Percentiles rank a stretch among this genome's conserved stretches.
Conservation (phyloP, 2,113 vertebrate genomes). For the Nansenia antarctica region DNA sequence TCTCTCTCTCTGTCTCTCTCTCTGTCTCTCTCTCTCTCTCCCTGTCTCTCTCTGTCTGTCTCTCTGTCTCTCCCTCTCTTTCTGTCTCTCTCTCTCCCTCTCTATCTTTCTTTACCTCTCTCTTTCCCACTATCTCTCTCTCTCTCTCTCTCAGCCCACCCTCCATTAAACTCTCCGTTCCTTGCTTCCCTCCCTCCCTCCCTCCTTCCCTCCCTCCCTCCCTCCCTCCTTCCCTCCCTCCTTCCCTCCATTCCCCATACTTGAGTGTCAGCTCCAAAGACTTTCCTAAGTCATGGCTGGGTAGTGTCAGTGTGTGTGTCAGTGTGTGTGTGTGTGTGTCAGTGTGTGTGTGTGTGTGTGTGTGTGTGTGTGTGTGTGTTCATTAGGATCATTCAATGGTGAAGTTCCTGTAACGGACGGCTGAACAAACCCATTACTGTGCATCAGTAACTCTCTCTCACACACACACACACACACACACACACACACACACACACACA, state of each 20-base stretch:
- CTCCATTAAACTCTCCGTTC: too few species aligned
- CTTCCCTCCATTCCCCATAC: conserved; percentile 26
- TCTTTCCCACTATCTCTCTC: too few species aligned
- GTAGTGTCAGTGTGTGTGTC: background rate
- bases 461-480: conserved; percentile 1
- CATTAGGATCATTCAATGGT: conserved; percentile 53
- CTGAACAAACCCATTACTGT: conserved; percentile 73
- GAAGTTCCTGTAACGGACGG: conserved; percentile 62
- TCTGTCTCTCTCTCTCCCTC: conserved; percentile 30
- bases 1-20: background rate
- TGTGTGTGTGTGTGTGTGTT: conserved; percentile 51
- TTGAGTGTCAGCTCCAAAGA: background rate
- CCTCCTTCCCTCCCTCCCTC: conserved; percentile 11
- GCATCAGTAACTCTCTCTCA: conserved; percentile 38
- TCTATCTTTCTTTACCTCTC: too few species aligned
- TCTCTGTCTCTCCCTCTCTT: conserved; percentile 23
- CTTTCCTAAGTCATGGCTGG: background rate
- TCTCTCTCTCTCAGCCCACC: too few species aligned
- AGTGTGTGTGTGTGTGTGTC: conserved; percentile 14
- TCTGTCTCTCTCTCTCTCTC: background rate
- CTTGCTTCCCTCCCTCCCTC: too few species aligned
- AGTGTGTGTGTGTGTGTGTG: conserved; percentile 17
- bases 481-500: conserved; percentile 4
- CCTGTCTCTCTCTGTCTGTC: background rate
- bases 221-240: conserved; percentile 30